Percentiles rank a stretch among this genome's conserved stretches.
Conservation (phyloP, 2,113 vertebrate species). For the Gallinago paraguaiae region DNA sequence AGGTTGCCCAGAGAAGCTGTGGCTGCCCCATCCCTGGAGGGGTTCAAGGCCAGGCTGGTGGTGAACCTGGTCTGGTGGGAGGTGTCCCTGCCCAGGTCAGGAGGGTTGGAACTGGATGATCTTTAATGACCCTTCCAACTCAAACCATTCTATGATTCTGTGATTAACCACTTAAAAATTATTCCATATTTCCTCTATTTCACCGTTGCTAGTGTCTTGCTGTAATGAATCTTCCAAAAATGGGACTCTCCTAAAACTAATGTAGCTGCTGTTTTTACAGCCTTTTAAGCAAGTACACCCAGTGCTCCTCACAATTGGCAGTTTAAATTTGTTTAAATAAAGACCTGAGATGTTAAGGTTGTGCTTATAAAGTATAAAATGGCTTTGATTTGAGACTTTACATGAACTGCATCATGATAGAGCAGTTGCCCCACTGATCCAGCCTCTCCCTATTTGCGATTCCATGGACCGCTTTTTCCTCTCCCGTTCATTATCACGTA, state of each 20-base stretch:
- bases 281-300: not conserved
- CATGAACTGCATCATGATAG: not conserved
- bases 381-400: not conserved
- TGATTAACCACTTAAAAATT: not conserved
- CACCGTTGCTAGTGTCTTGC: not conserved
- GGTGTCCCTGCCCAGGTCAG: too few relatives aligned
- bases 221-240: not conserved
- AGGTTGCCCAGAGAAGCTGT: too few relatives aligned
- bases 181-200: not conserved
- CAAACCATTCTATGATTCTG: too few relatives aligned
- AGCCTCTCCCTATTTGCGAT: not conserved
- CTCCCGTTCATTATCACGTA: not conserved
- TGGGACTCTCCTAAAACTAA: not conserved
- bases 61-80: too few relatives aligned
- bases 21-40: too few relatives aligned
- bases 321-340: not conserved
- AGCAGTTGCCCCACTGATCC: not conserved
- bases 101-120: too few relatives aligned
- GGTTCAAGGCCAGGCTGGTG: too few relatives aligned
- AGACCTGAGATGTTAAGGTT: not conserved
- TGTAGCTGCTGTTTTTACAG: not conserved
- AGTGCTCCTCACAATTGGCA: not conserved
- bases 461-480: constrained; percentile 10
- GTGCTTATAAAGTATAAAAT: not conserved
- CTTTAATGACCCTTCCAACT: too few relatives aligned